Percentiles rank a stretch among this genome's conserved stretches.
phyloP scores from a whole-genome alignment of 1,140 invertebrate genomes.

The Atta texana region DNA sequence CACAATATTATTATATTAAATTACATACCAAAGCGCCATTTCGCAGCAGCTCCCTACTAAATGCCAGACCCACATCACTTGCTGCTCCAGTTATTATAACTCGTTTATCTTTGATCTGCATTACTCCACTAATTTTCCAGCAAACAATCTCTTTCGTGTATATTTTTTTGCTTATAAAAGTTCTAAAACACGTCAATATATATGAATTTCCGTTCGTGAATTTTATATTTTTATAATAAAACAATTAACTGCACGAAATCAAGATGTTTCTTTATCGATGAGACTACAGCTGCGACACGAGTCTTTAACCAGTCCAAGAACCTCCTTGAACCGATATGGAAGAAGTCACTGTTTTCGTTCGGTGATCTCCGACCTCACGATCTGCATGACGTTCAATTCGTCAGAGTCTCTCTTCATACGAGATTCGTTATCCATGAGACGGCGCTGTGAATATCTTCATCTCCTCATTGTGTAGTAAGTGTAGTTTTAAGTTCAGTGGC shows the following conservation, averaged over 20 bases:
- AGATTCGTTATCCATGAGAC: conserved; percentile 16
- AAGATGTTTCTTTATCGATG: conserved; percentile 30
- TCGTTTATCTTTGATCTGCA: conserved; percentile 84
- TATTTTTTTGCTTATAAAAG: neutral
- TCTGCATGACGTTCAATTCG: conserved; percentile 41
- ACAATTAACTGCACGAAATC: neutral
- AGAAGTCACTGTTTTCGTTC: conserved; percentile 47
- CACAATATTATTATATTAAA: conserved; percentile 13
- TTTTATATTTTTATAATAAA: neutral
- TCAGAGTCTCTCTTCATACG: conserved; percentile 2
- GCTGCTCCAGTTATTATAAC: conserved; percentile 86
- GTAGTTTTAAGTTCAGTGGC: neutral
- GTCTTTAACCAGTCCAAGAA: neutral
- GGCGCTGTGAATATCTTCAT: neutral
- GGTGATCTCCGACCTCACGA: conserved; percentile 66
- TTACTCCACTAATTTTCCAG: conserved; percentile 30
- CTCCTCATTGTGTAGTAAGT: neutral
- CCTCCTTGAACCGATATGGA: conserved; percentile 55
- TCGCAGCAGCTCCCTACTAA: conserved; percentile 83
- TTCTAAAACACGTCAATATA: neutral
- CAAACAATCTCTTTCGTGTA: neutral
- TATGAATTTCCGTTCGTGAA: neutral
- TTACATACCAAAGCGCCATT: conserved; percentile 84
- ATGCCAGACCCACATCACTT: conserved; percentile 84
- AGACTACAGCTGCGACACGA: neutral